Base-by-base conservation (phyloP, 2,113 vertebrate species). In the Oenanthe oenanthe region DNA sequence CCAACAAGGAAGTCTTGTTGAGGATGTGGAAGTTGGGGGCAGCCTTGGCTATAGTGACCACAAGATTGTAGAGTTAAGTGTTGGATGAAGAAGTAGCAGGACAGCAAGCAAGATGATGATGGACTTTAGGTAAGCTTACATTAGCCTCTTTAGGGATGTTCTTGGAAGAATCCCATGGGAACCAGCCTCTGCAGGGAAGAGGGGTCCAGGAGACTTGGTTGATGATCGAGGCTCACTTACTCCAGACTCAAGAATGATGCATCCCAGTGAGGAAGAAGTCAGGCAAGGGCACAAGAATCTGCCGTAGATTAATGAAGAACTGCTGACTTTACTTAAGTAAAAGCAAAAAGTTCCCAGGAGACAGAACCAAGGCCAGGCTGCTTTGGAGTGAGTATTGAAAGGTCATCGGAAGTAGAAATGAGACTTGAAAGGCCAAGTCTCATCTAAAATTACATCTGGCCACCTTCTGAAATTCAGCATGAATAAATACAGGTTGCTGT, bases 151-250 rank as follows among this genome's bases (percentile, higher is more conserved):
- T 38, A 38, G 17, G 28, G 34, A n/a, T 80, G 28, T 48, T 48
- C n/a, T 48, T 48, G 63, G 53, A 48, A 68, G 42, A 21, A 48
- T 40, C 34, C 28, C 29, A 13, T 32, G 4, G 7, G 28, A 81
- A 26, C 22, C 43, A 68, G 34, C 29, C 34, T 28, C 18, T 50
- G 11, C 43, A 58, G 34, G 29, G 63, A 68, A 58, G 42, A 57
- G 17, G 6, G 3, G 17, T 38, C 22, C 6, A 10, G 22, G 22
- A 22, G 22, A 40, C 17, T n/a, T 48, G 18, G 29, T 58, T 0
- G 3, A 9, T 58, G 18, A 58, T 48, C 11, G 48, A 68, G 43
- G 78, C 17, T 48, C 11, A 4, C 13, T 80, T 57, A 53, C 17
- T 81, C 1, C 18, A 48, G 8, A 11, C 14, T 58, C 24, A 17